Evolutionary conservation across 2,797 vertebrate species (phyloP).

Genomic region (Eptatretus atami): DNA sequence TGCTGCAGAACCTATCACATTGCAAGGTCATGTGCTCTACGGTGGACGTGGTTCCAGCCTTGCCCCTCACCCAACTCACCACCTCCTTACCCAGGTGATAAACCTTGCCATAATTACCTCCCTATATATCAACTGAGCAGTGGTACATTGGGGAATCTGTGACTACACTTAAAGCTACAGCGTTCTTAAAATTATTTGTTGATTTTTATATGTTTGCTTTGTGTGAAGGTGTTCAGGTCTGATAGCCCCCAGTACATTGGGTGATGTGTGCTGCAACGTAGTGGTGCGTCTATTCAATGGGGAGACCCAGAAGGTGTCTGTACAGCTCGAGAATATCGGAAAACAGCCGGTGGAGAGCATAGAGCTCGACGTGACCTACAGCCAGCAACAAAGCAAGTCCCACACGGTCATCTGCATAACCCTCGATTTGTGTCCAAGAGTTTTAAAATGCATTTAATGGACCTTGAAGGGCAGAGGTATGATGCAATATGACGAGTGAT

Average conservation of each 20-base stretch:
- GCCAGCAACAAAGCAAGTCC: not conserved
- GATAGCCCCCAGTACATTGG: too few relatives aligned
- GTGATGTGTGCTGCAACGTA: not conserved
- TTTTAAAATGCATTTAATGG: too few relatives aligned
- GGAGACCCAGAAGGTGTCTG: not conserved
- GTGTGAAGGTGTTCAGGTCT: not conserved
- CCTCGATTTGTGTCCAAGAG: too few relatives aligned
- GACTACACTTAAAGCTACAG: too few relatives aligned
- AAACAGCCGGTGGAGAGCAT: not conserved
- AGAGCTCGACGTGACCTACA: slow-evolving; percentile 1
- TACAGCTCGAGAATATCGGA: not conserved
- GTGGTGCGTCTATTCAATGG: not conserved
- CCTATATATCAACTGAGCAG: too few relatives aligned
- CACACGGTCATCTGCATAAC: too few relatives aligned
- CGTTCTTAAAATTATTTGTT: too few relatives aligned
- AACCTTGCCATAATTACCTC: not conserved
- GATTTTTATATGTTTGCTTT: slow-evolving; percentile 6
- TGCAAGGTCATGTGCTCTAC: not conserved
- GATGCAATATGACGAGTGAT: too few relatives aligned
- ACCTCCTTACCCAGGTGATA: not conserved
- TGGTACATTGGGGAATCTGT: too few relatives aligned
- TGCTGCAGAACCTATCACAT: slow-evolving; percentile 1
- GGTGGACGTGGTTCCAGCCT: not conserved
- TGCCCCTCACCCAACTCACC: slow-evolving; percentile 2
- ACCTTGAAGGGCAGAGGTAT: too few relatives aligned